phyloP scores from a whole-genome alignment of 2,113 vertebrate species.

The Sclerurus mexicanus region DNA sequence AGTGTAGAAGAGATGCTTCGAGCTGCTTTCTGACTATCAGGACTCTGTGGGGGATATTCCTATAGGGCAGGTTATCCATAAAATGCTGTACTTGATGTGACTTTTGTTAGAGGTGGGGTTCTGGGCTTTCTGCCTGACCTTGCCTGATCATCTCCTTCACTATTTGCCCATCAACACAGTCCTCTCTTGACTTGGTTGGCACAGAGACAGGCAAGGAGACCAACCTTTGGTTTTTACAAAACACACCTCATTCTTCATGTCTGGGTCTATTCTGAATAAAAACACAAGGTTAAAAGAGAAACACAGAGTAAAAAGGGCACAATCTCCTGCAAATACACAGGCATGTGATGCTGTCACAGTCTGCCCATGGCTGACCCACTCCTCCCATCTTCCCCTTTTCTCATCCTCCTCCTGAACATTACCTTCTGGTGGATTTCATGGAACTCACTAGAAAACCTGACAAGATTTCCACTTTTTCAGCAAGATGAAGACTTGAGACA shows the following conservation, averaged over 20 bases:
- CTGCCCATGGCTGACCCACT: neutral
- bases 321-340: neutral
- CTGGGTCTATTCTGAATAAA: neutral
- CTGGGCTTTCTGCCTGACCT: neutral
- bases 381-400: neutral
- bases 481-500: neutral
- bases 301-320: neutral
- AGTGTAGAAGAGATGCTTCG: neutral
- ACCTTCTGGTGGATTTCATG: neutral
- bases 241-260: neutral
- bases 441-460: neutral
- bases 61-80: neutral
- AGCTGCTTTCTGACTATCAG: neutral
- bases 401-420: neutral
- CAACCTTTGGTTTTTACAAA: neutral
- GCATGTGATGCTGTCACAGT: neutral
- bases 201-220: neutral
- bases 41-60: neutral
- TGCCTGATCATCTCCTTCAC: neutral
- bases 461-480: neutral
- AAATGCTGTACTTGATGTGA: neutral
- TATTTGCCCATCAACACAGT: rapidly evolving
- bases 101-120: neutral
- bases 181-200: neutral
- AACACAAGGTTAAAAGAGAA: neutral